Conservation (phyloP, 1,140 invertebrate species). For the Neocloeon triangulifer region DNA sequence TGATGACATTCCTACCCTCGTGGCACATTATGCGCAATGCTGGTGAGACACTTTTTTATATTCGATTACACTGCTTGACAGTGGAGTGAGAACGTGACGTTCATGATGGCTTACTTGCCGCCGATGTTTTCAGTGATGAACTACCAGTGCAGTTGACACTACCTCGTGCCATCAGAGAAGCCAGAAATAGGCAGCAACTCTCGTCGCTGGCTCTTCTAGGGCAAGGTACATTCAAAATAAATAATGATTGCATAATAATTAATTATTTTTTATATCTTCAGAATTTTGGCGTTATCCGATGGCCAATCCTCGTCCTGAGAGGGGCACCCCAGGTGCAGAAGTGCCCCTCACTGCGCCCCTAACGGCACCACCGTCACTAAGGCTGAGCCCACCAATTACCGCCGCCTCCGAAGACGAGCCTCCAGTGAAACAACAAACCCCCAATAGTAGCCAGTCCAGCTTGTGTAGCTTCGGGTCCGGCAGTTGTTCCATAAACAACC, state of each 20-base stretch:
- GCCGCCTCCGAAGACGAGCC: background rate
- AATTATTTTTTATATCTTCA: too few species aligned
- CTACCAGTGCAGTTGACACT: slow-evolving; percentile 73
- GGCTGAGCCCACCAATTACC: slow-evolving; percentile 2
- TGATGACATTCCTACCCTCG: slow-evolving; percentile 69
- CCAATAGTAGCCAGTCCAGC: slow-evolving; percentile 17
- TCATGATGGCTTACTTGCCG: too few species aligned
- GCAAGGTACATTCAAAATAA: slow-evolving; percentile 30
- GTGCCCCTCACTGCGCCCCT: too few species aligned
- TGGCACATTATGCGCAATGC: slow-evolving; percentile 81
- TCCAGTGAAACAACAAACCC: slow-evolving; percentile 9
- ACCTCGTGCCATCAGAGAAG: slow-evolving; percentile 59
- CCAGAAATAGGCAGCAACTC: slow-evolving; percentile 70
- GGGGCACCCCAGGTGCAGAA: slow-evolving; percentile 15
- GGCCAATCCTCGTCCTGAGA: slow-evolving; percentile 34
- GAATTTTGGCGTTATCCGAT: slow-evolving; percentile 79
- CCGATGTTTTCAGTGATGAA: slow-evolving; percentile 49
- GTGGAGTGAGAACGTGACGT: background rate
- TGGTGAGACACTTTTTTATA: slow-evolving; percentile 33
- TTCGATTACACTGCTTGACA: slow-evolving; percentile 3
- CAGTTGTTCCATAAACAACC: slow-evolving; percentile 23
- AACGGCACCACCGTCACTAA: slow-evolving; percentile 8
- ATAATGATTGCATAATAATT: too few species aligned
- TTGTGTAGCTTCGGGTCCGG: slow-evolving; percentile 36
- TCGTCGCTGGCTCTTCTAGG: slow-evolving; percentile 73